Percentiles rank a stretch among this genome's conserved stretches.
These are phyloP conservation scores for Pogonomyrmex californicus DNA, from an alignment of 1,140 invertebrate species.

Conservation along the genomic window DNA sequence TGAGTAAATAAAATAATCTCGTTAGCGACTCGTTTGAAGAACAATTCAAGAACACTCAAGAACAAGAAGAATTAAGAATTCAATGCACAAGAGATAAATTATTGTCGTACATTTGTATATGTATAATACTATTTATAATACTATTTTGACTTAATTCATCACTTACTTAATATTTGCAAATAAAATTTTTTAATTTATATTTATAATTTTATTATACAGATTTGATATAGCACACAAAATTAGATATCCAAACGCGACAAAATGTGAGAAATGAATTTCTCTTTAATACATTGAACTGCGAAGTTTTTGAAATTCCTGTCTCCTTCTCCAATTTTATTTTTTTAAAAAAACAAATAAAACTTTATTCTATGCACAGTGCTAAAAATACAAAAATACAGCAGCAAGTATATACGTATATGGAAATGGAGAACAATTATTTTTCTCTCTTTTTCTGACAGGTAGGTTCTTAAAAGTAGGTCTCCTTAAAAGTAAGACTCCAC, in stretches of 20 bases:
- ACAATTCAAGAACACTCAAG: not conserved
- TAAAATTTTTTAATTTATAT: not conserved
- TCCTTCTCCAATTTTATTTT: not conserved
- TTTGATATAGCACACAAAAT: not conserved
- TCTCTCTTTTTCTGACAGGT: not conserved
- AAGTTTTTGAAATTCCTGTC: not conserved
- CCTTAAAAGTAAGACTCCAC: not conserved
- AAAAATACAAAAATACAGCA: not conserved
- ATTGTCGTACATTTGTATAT: not conserved
- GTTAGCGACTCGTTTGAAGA: not conserved
- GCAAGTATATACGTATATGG: not conserved
- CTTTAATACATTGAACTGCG: not conserved
- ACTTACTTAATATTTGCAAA: not conserved
- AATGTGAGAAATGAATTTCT: not conserved
- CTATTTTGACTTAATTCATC: not conserved
- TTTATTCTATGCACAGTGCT: not conserved
- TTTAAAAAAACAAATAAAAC: not conserved
- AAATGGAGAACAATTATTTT: not conserved
- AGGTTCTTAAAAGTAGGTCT: not conserved
- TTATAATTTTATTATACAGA: not conserved
- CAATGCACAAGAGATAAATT: not conserved
- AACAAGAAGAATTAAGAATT: constrained; percentile 17
- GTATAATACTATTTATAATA: not conserved
- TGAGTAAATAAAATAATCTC: constrained; percentile 30
- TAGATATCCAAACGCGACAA: not conserved